Base-by-base conservation (phyloP, 2,888 invertebrate species). In the Heliconius cydno region DNA sequence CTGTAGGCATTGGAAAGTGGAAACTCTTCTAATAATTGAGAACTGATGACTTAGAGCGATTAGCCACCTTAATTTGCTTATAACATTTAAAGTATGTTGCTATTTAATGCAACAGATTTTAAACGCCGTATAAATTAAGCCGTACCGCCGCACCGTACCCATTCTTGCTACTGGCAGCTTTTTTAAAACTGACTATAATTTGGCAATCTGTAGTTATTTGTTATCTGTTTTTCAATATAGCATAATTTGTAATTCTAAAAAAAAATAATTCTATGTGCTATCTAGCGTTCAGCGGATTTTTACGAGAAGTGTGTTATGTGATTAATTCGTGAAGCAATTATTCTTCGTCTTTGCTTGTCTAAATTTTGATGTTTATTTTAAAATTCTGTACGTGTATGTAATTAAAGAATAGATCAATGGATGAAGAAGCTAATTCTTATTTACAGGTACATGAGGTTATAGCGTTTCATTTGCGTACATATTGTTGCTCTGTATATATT, bases 391-490 rank as follows among this genome's bases (percentile, higher is more conserved):
- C 68, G 68, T 75, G 60, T 63, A 46, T 38, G n/a, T 63, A 79
- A 41, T 28, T 30, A 19, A 68, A 46, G 34, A 63, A 30, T 38
- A 28, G 68, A 76, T 85, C 80, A 79, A 90, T 91, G 91, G 91
- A 91, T 79, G 91, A 94, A 86, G 94, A 94, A 85, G 85, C 90
- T 25, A 93, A 91, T 87, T 91, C 93, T 25, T 94, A 94, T 88
- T 87, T 92, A 82, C 94, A 93, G 89, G 94, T 93, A 85, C 85
- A 71, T 82, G 70, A 81, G 84, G 82, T 84, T 85, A 85, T 80
- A 81, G 38, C 60, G 46, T 74, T 77, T 82, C 79, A 80, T 84
- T 87, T 87, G 87, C 88, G 87, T 87, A 73, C 52, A 60, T 73
- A 60, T 60, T 83, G 80, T 75, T 81, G 67, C 71, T 30, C 57